phyloP scores from a whole-genome alignment of 92 coral and sea anemone species.

The Phenganax subtilis region DNA sequence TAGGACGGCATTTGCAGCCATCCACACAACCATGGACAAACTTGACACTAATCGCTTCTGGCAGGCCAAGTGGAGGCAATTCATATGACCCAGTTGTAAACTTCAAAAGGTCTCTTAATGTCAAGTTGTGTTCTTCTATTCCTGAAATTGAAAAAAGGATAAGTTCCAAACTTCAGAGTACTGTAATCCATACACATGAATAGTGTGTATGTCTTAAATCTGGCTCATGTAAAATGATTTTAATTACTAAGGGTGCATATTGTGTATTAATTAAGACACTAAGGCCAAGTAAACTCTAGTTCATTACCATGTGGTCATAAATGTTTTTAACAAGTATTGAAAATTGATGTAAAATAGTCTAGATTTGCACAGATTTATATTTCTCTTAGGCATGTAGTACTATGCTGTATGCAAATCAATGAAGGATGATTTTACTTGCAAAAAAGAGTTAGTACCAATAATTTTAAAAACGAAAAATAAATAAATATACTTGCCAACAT shows the following conservation, averaged over 20 bases:
- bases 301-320: no score
- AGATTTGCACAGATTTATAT: no score
- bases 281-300: no score
- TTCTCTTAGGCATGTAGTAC: no score
- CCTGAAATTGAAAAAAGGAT: background rate
- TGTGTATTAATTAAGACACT: no score
- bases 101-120: background rate
- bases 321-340: no score
- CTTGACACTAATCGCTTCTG: background rate
- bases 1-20: slow-evolving; percentile 18
- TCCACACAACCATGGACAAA: slow-evolving; percentile 23
- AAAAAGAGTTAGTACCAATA: background rate
- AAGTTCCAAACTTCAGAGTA: background rate
- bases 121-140: slow-evolving; percentile 11
- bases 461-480: background rate
- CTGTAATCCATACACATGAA: background rate
- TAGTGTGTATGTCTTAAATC: background rate
- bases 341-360: no score
- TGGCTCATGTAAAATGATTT: background rate
- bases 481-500: slow-evolving; percentile 12
- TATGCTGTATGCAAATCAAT: no score
- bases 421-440: no score
- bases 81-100: slow-evolving; percentile 19
- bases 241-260: no score
- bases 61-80: slow-evolving; percentile 35